Evolutionary conservation across 1,140 invertebrate species (phyloP), one percentile per base, ranked within the genome.

Genomic region (Rhyzopertha dominica): DNA sequence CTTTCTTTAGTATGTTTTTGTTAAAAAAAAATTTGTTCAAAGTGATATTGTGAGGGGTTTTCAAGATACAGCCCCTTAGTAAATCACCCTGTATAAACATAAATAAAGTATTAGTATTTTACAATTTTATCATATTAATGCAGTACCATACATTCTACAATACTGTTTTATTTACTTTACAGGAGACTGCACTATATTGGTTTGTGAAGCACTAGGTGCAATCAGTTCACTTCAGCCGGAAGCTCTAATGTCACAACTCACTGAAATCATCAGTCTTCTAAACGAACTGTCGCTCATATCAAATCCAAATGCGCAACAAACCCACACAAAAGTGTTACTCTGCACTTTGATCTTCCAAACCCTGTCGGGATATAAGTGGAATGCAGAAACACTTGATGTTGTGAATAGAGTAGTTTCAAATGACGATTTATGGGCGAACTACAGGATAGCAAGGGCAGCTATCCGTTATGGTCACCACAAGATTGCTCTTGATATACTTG

Each of bases 331-430:
- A 60, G 77, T 85, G 1, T 82, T 87, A 67, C 66, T 90, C 2
- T 88, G 84, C 57, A 89, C 85, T 0, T 69, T 90, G 32, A 67
- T 94, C 24, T 85, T 94, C 49, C 90, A 95, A 77, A 84, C 84
- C 40, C 73, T 86, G 18, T 79, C 80, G 29, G 78, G 79, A 8
- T 74, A 74, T 35, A 66, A 74, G 41, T 82, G 80, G 80, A 72
- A 71, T 42, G 54, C 70, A 26, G 54, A 71, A 31, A 75, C 77
- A 0, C 69, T 87, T 3, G 62, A 82, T 29, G 69, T 80, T 2
- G 70, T 84, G 17, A 64, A 78, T 9, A 69, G 66, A 9, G 76
- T 81, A 0, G 69, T 81, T 10, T 70, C 74, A 35, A 72, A 71
- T 36, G 75, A 78, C 1, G 80, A 87, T 62, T 73, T 79, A 1